Base-by-base conservation (phyloP, 2,113 vertebrate genomes). In the Brachirus orientalis region DNA sequence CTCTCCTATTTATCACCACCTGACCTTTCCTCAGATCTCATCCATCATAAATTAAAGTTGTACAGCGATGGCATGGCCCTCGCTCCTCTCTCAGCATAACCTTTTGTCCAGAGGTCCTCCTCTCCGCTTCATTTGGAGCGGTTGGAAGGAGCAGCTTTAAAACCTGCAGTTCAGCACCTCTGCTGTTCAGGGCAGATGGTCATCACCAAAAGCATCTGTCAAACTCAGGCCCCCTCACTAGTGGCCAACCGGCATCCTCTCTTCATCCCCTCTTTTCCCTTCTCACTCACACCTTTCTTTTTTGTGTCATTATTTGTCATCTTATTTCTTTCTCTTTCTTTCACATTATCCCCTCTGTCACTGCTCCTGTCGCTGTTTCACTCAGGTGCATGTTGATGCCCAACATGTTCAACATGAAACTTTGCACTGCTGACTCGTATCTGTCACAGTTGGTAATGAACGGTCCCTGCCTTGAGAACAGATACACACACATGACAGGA, bases 41-140 rank as follows among this genome's bases (percentile, higher is more conserved):
- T 99, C 95, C 95, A 96, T 98, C 96, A 98, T 93, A 93, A 90
- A 91, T 92, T 97, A 96, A 97, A 96, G 94, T 96, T 95, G 95
- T 95, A 94, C 93, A 90, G 93, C 88, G 80, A 74, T 86, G 87
- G 88, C 84, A 82, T 18, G 83, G 90, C 91, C 93, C 90, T 86
- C 74, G 86, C 86, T 92, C 90, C 92, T 91, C 87, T 82, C 90
- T 88, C 90, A 91, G 91, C 88, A 83, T 92, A 95, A 94, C 92
- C 94, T 96, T 96, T 91, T 96, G 95, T 96, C 92, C 69, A 38
- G 86, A 90, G 91, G 89, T 90, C 90, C 90, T 90, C 92, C 93
- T 87, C 91, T 82, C 79, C 82, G 82, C 88, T 93, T 93, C 94
- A 90, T 84, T 72, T 82, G 91, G 92, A 92, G 91, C 86, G 88